These are phyloP conservation scores for Sesia bembeciformis DNA, from an alignment of 2,888 invertebrate species.

Conservation along the genomic window DNA sequence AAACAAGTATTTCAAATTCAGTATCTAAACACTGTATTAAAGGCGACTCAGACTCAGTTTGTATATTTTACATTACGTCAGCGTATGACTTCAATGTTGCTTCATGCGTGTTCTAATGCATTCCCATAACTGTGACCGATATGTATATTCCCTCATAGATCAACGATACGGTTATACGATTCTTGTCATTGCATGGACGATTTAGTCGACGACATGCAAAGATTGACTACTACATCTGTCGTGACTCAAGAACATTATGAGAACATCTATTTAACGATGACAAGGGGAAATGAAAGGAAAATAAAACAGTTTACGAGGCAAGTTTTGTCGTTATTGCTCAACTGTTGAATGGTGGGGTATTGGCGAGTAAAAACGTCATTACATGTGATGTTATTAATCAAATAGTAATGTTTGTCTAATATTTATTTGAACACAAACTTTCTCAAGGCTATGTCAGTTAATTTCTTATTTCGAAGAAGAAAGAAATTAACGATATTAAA, in stretches of 20 bases:
- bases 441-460: too few relatives aligned
- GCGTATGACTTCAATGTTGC: too few relatives aligned
- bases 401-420: too few relatives aligned
- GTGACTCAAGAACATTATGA: slow-evolving; percentile 3
- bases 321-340: not conserved
- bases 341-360: not conserved
- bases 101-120: slow-evolving; percentile 6
- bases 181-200: slow-evolving; percentile 19
- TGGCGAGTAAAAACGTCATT: too few relatives aligned
- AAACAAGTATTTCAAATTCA: too few relatives aligned
- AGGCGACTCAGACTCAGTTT: too few relatives aligned
- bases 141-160: slow-evolving; percentile 15
- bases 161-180: slow-evolving; percentile 17
- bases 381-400: too few relatives aligned
- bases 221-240: slow-evolving; percentile 7
- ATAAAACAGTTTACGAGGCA: not conserved
- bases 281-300: slow-evolving; percentile 4
- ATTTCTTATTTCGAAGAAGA: too few relatives aligned
- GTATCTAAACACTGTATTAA: too few relatives aligned
- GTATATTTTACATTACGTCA: too few relatives aligned
- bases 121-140: slow-evolving; percentile 8
- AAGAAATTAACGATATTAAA: too few relatives aligned
- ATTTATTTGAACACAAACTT: too few relatives aligned
- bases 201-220: slow-evolving; percentile 13
- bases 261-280: slow-evolving; percentile 3